These are phyloP conservation scores for Cotesia glomerata DNA, from an alignment of 1,140 invertebrate genomes.

Conservation along the genomic window DNA sequence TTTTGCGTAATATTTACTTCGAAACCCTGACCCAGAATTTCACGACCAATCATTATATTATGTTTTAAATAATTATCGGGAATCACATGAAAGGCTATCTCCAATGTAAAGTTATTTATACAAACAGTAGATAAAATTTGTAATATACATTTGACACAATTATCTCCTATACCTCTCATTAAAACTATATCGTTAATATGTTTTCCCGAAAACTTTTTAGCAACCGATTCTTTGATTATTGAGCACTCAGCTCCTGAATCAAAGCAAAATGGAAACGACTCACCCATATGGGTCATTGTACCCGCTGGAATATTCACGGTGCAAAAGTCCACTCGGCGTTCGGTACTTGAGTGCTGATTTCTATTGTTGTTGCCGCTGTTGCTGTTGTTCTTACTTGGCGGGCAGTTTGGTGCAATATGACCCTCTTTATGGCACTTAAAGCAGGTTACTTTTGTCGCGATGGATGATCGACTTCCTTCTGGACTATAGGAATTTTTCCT, in stretches of 20 bases:
- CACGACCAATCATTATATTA: conserved; percentile 19
- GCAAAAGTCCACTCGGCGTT: conserved; percentile 10
- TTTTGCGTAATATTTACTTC: background rate
- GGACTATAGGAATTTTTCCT: background rate
- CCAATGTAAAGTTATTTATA: background rate
- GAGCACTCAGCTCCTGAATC: conserved; percentile 34
- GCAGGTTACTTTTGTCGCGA: too few relatives aligned
- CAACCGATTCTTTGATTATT: conserved; percentile 18
- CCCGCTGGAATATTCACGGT: background rate
- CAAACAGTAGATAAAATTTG: background rate
- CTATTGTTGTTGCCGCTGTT: background rate
- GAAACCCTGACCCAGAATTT: background rate
- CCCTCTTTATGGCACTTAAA: background rate
- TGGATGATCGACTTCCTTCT: too few relatives aligned
- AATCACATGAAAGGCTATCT: conserved; percentile 16
- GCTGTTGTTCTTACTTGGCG: too few relatives aligned
- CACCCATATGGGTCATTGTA: conserved; percentile 9
- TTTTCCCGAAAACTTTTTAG: conserved; percentile 22
- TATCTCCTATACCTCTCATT: conserved; percentile 16
- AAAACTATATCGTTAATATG: background rate
- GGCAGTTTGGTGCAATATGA: conserved; percentile 10
- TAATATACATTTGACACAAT: background rate
- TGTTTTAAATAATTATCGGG: conserved; percentile 4
- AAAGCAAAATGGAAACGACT: conserved; percentile 29
- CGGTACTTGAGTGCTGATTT: background rate